phyloP scores from a whole-genome alignment of 2,797 vertebrate species.

The Podargus strigoides region DNA sequence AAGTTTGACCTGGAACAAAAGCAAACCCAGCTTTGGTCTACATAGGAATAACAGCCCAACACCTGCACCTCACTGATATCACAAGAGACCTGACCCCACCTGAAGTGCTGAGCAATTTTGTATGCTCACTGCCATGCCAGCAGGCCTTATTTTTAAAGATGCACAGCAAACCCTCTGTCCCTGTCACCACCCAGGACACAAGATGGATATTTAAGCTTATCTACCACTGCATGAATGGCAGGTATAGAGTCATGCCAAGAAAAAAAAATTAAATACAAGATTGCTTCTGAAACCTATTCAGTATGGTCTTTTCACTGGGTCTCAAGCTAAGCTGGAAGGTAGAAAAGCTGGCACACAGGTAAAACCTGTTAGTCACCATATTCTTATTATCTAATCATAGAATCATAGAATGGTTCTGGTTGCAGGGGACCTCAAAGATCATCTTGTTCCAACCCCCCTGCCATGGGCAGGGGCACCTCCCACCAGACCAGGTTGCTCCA shows the following conservation, averaged over 20 bases:
- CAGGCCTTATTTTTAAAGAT: no score
- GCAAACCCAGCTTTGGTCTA: neutral
- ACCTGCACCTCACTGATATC: neutral
- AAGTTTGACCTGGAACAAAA: neutral
- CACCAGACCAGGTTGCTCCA: no score
- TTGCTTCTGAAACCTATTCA: neutral
- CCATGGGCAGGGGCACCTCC: no score
- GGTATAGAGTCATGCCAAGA: neutral
- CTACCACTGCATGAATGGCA: neutral
- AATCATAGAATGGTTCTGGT: no score
- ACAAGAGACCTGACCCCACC: no score
- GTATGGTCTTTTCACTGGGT: neutral
- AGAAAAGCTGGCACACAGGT: neutral
- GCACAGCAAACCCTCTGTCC: neutral
- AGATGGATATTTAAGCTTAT: neutral
- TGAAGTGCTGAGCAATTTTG: no score
- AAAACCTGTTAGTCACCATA: neutral
- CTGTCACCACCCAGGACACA: neutral
- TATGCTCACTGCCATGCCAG: fast-evolving
- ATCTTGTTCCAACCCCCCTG: no score
- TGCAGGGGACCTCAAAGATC: no score
- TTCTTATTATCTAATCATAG: no score
- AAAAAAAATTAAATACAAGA: neutral
- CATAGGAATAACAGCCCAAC: neutral
- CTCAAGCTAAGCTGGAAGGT: neutral